Evolutionary conservation across 2,888 invertebrate species (phyloP).

Genomic region (Coleophora flavipennella): DNA sequence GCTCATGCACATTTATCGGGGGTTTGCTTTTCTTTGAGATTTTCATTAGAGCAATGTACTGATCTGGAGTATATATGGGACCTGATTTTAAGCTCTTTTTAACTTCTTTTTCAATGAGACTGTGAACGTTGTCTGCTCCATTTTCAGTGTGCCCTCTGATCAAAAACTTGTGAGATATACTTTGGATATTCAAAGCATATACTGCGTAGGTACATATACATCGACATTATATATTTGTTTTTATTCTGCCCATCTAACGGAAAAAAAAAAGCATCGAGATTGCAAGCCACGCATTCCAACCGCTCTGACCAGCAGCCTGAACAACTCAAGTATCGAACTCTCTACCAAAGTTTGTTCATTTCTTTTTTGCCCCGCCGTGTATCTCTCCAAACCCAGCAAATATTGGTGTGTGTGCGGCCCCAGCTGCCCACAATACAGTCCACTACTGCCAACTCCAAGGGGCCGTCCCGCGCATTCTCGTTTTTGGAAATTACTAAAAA

Average conservation of each 20-base stretch:
- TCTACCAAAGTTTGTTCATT: too few species aligned
- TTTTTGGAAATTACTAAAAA: too few species aligned
- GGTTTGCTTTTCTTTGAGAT: slow-evolving; percentile 5
- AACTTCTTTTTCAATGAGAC: slow-evolving; percentile 24
- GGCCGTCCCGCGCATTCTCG: too few species aligned
- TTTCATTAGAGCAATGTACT: slow-evolving; percentile 4
- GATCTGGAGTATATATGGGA: slow-evolving; percentile 19
- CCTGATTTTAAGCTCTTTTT: slow-evolving; percentile 20
- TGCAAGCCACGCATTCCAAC: too few species aligned
- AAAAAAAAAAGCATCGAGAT: too few species aligned
- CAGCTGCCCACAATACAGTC: too few species aligned
- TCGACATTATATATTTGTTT: not conserved
- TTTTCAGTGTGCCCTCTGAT: slow-evolving; percentile 18
- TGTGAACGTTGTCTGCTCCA: slow-evolving; percentile 25
- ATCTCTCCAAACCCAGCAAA: too few species aligned
- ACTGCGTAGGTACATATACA: not conserved
- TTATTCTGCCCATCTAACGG: not conserved
- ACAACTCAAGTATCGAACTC: too few species aligned
- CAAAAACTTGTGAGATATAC: not conserved
- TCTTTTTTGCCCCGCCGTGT: too few species aligned
- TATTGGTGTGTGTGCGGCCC: too few species aligned
- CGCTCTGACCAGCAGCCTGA: too few species aligned
- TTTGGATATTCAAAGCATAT: not conserved
- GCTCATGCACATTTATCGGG: slow-evolving; percentile 6
- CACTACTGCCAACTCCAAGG: too few species aligned